Conservation (phyloP, 2,888 invertebrate species). For the Coleophora deauratella region DNA sequence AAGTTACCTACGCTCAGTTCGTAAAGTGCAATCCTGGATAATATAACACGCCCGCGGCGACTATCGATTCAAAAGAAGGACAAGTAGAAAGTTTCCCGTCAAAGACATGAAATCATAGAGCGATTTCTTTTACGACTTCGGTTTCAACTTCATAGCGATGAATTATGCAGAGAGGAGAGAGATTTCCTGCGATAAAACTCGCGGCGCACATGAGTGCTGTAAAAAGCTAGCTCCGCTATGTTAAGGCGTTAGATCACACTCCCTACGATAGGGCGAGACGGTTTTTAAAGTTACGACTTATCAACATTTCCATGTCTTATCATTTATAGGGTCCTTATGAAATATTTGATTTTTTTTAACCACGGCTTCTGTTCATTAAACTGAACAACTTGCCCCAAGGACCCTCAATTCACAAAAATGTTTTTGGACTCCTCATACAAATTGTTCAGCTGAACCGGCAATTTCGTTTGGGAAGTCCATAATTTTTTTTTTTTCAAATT, state of each 20-base stretch:
- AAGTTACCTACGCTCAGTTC: constrained; percentile 8
- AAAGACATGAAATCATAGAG: constrained; percentile 72
- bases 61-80: constrained; percentile 58
- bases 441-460: too few relatives aligned
- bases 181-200: constrained; percentile 71
- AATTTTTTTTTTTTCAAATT: too few relatives aligned
- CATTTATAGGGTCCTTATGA: too few relatives aligned
- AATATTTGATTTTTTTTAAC: too few relatives aligned
- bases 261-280: neutral
- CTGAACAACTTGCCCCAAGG: too few relatives aligned
- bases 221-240: constrained; percentile 59
- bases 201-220: constrained; percentile 66
- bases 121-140: constrained; percentile 73
- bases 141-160: constrained; percentile 73
- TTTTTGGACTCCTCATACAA: too few relatives aligned
- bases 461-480: too few relatives aligned
- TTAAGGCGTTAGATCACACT: constrained; percentile 28
- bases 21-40: constrained; percentile 31
- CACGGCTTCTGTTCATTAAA: too few relatives aligned
- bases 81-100: constrained; percentile 63
- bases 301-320: too few relatives aligned
- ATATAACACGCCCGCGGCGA: constrained; percentile 37
- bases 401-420: too few relatives aligned
- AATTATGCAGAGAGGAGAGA: constrained; percentile 72
- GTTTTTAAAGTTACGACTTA: too few relatives aligned